Conservation (phyloP, 2,113 vertebrate species). For the Cinclus cinclus region DNA sequence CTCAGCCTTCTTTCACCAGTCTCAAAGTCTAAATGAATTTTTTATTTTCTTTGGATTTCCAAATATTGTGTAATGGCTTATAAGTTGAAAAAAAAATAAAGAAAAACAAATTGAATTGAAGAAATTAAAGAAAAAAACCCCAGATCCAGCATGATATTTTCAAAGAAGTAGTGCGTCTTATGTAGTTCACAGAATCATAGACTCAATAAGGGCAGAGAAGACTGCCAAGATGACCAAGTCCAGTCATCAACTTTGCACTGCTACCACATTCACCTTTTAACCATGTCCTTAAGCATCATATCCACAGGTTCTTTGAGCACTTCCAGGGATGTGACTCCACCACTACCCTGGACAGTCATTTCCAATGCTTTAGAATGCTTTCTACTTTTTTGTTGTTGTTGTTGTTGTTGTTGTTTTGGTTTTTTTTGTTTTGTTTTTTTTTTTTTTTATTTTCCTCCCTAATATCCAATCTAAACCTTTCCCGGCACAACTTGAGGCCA, state of each 20-base stretch:
- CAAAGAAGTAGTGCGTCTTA: neutral
- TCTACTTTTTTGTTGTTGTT: no score
- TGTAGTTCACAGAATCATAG: neutral
- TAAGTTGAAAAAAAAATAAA: neutral
- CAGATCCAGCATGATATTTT: neutral
- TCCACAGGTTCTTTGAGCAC: neutral
- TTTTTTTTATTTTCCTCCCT: fast-evolving
- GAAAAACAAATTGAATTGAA: neutral
- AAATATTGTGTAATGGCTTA: neutral
- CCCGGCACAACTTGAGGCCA: neutral
- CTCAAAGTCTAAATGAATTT: neutral
- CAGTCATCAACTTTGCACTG: neutral
- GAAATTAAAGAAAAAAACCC: no score
- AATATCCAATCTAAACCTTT: neutral
- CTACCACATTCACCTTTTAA: neutral
- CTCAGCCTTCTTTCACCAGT: neutral
- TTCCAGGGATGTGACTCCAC: neutral
- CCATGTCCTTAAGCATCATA: neutral
- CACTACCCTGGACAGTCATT: neutral
- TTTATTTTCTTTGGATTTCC: neutral
- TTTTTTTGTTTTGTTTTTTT: no score
- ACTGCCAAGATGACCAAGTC: neutral
- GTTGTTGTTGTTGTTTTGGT: no score
- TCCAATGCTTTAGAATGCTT: neutral
- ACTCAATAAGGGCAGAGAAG: neutral